Base-by-base conservation (phyloP, 2,113 vertebrate genomes). In the Thymallus thymallus region DNA sequence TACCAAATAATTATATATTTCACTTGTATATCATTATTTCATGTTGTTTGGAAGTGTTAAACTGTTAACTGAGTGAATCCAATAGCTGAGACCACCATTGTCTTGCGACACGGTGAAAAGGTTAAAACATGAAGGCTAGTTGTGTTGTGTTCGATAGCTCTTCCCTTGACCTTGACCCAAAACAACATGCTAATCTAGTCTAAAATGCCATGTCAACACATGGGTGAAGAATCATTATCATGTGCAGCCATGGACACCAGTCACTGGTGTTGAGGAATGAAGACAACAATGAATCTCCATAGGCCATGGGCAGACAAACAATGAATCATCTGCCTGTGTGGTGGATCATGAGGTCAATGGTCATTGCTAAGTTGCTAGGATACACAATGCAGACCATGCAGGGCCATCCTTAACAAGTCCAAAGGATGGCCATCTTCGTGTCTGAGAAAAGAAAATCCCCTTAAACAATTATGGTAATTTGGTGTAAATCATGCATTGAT, bases 231-330 rank as follows among this genome's bases (percentile, higher is more conserved):
- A 73, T 45, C 69, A 68, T 29, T 55, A 65, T 78, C 79, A 66
- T 81, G 80, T 63, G 82, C 70, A 68, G 5, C 82, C 81, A 87
- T 73, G 86, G 85, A 74, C 75, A 51, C 81, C 6, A 29, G 62
- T 71, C 72, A 63, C 69, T 66, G 69, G 76, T 77, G 75, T 78
- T 46, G 62, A 64, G 86, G 87, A 90, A 88, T 87, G 87, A 84
- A 30, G 80, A 72, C 18, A 48, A 74, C 72, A 74, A 73, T 65
- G 24, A 80, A 85, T 82, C 85, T 85, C 48, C 48, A 82, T 82
- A 78, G 82, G 80, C 58, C 73, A 45, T 73, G 73, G 45, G 66
- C 71, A 78, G 82, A 85, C 84, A 82, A 84, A 80, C 86, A 81
- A 80, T 69, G 76, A 80, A 80, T 80, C 80, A 78, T 68, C 80